Evolutionary conservation across 1,140 invertebrate genomes (phyloP), one percentile per base, ranked within the genome.

Genomic region (Panonychus citri): DNA sequence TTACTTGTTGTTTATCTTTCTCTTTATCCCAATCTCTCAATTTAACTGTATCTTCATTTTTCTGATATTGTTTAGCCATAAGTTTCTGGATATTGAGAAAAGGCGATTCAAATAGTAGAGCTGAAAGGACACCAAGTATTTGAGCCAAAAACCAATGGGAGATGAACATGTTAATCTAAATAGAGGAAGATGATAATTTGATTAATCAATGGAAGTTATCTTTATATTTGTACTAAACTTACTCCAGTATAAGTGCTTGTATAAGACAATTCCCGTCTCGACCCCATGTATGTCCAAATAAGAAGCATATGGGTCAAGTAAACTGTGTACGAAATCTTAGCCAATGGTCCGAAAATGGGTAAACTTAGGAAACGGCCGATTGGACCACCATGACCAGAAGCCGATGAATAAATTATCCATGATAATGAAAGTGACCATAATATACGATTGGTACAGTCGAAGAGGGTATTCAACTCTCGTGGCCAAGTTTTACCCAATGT

Each of bases 371-470:
- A 55, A 27, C 54, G 50, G 25, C 60, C 59, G 15, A 62, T 54
- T 19, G 24, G 3, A 59, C 61, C 57, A 50, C 63, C 63, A 57
- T 62, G 57, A 26, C 59, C 62, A 24, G 61, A 60, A 10, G 61
- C 59, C 39, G 62, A 64, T 17, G 58, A 54, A 12, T 61, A 56
- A 5, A 64, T 59, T 5, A 64, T 56, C 60, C 62, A 62, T 17
- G 56, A 55, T 7, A 64, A 13, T 27, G 62, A 62, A 3, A 67
- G 34, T 24, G 62, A 57, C 66, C 66, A 67, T 3, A 61, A 56
- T 4, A 60, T 60, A 21, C 63, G 30, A 37, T 59, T 56, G 2
- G 59, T 26, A 8, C 62, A 53, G 46, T 61, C 62, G 46, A 62
- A 63, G 13, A 63, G 27, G 5, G 53, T 52, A 21, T 39, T 49